phyloP scores from a whole-genome alignment of 2,888 invertebrate genomes.

The Cyclophora punctaria region DNA sequence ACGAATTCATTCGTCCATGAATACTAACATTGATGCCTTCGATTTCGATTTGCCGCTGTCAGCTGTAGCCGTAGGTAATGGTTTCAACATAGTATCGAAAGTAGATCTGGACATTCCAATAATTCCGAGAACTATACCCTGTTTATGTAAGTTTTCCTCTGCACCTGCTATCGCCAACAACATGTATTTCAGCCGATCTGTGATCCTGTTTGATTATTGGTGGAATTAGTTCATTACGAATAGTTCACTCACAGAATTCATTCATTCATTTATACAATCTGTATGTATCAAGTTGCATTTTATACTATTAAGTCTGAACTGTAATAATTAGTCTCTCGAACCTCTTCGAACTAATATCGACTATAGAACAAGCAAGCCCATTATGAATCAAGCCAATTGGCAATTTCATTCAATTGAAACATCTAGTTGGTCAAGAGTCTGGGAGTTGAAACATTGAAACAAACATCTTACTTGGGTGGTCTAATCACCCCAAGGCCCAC shows the following conservation, averaged over 20 bases:
- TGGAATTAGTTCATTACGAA: background rate
- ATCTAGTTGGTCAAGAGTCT: too few species aligned
- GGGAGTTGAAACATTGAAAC: too few species aligned
- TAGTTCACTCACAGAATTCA: too few species aligned
- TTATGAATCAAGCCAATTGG: too few species aligned
- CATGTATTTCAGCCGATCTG: conserved; percentile 66
- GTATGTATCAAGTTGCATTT: too few species aligned
- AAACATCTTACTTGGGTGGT: conserved; percentile 37
- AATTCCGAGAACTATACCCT: conserved; percentile 73
- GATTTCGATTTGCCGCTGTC: conserved; percentile 45
- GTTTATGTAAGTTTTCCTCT: conserved; percentile 65
- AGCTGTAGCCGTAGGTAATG: conserved; percentile 25
- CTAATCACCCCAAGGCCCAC: conserved; percentile 70
- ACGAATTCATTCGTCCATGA: too few species aligned
- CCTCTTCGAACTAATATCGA: too few species aligned
- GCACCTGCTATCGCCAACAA: conserved; percentile 69
- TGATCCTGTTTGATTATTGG: conserved; percentile 20
- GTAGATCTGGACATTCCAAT: conserved; percentile 71
- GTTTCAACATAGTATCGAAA: conserved; percentile 75
- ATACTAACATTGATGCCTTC: conserved; percentile 39
- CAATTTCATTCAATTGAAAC: too few species aligned
- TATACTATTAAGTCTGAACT: too few species aligned
- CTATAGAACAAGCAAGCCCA: too few species aligned
- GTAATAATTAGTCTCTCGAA: too few species aligned
- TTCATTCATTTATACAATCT: too few species aligned